Base-by-base conservation (phyloP, 2,797 vertebrate genomes). In the Scolopax bukidnonensis region DNA sequence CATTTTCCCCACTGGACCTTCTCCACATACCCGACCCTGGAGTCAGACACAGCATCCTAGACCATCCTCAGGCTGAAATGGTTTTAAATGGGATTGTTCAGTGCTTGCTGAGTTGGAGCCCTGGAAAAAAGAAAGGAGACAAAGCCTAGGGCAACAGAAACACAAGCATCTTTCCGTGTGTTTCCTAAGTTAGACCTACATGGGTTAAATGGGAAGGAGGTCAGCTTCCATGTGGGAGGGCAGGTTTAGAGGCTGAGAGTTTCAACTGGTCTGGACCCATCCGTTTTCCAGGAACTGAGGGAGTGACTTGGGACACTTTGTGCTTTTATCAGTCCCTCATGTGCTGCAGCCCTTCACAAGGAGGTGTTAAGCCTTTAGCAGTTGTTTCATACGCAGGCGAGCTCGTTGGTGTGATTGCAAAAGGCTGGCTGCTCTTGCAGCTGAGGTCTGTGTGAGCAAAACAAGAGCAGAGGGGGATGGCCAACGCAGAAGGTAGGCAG, bases 231-330 rank as follows among this genome's bases (percentile, higher is more conserved):
- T 20, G 18, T 76, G 38, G 48, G 74, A 60, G 41, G 56, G 51
- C n/a, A 80, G 53, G 53, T 63, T 84, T 60, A 9, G 68, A 77
- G 43, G 33, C 48, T 63, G 84, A 64, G 9, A 24, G 12, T 75
- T 89, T 75, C 57, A 87, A 33, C 50, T 90, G 71, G 4, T 75
- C 64, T 43, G 65, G 89, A 38, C 90, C 91, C 94, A 87, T 84
- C 90, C 51, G 60, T 85, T 95, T 92, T 93, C 75, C 89, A 68
- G 43, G 84, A 94, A 91, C 87, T 75, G 69, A 81, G 56, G 24
- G 21, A 36, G 50, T 19, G 38, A 57, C 61, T 83, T 73, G 82
- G 43, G 43, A 61, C 4, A 3, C 12, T 0, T 21, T 20, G 33
- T 77, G 70, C 57, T 80, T 84, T 87, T 48, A 43, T 77, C 38